phyloP scores from a whole-genome alignment of 2,888 invertebrate species.

The Tanytarsus gracilentus region DNA sequence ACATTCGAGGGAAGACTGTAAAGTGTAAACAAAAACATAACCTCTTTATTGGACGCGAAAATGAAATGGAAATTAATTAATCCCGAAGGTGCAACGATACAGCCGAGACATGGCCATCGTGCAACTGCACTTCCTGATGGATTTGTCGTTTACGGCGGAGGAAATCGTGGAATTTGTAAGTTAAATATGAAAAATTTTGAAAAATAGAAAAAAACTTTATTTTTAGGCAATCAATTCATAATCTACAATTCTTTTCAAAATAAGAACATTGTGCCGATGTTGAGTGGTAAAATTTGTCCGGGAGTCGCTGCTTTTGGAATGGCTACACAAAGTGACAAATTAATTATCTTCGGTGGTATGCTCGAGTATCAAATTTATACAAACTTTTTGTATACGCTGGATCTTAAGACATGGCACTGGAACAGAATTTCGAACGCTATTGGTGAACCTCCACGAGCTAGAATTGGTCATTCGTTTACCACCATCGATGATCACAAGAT shows the following conservation, averaged over 20 bases:
- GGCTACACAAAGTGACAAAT: not conserved
- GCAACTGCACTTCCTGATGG: not conserved
- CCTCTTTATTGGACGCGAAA: too few relatives aligned
- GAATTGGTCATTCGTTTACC: slow-evolving; percentile 2
- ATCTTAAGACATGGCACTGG: not conserved
- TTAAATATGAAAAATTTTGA: too few relatives aligned
- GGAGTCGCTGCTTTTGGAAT: not conserved
- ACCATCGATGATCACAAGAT: not conserved
- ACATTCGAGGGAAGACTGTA: too few relatives aligned
- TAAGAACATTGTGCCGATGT: not conserved
- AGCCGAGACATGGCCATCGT: not conserved
- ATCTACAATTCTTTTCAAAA: not conserved
- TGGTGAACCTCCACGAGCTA: not conserved
- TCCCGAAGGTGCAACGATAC: not conserved
- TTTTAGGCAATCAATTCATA: not conserved
- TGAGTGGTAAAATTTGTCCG: not conserved
- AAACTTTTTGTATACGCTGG: not conserved
- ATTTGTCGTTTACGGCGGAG: not conserved
- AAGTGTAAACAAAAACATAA: too few relatives aligned
- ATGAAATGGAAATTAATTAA: not conserved
- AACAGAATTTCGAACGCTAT: not conserved
- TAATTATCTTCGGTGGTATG: not conserved
- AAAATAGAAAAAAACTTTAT: too few relatives aligned
- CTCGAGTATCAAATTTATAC: not conserved
- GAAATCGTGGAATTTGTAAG: not conserved